Evolutionary conservation across 1,140 invertebrate genomes (phyloP).

Genomic region (Protaetia brevitarsis): DNA sequence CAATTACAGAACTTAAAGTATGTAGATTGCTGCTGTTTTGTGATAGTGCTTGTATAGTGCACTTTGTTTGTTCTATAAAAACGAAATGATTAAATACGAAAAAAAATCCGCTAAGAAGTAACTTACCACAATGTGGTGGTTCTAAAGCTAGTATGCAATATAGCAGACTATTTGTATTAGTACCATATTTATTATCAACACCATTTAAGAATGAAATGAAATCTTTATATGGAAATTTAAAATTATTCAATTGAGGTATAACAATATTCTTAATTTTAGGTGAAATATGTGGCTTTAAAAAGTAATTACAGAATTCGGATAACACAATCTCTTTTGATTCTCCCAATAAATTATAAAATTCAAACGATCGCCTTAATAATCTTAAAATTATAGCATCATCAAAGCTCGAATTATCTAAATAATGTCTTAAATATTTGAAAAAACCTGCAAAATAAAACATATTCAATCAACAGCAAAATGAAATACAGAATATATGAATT

Average conservation of each 20-base stretch:
- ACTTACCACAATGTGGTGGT: constrained; percentile 61
- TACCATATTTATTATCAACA: constrained; percentile 40
- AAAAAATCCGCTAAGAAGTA: background rate
- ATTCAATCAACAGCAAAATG: background rate
- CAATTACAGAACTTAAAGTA: constrained; percentile 29
- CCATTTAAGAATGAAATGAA: constrained; percentile 49
- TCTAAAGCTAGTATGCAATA: constrained; percentile 67
- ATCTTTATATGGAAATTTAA: constrained; percentile 52
- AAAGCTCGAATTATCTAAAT: constrained; percentile 60
- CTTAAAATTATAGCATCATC: constrained; percentile 66
- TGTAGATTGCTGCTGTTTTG: constrained; percentile 39
- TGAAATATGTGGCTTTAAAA: constrained; percentile 44
- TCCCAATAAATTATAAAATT: constrained; percentile 45
- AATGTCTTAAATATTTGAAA: constrained; percentile 65
- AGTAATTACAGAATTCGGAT: constrained; percentile 46
- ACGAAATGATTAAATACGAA: background rate
- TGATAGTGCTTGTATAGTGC: constrained; percentile 42
- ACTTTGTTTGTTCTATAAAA: constrained; percentile 40
- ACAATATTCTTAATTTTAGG: constrained; percentile 50
- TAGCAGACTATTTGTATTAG: constrained; percentile 51
- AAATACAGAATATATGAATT: background rate
- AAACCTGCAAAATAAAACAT: constrained; percentile 56
- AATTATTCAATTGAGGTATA: constrained; percentile 52
- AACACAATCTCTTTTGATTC: constrained; percentile 35
- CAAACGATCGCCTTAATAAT: constrained; percentile 72